Base-by-base conservation (phyloP, 2,888 invertebrate genomes). In the Ligdia adustata region DNA sequence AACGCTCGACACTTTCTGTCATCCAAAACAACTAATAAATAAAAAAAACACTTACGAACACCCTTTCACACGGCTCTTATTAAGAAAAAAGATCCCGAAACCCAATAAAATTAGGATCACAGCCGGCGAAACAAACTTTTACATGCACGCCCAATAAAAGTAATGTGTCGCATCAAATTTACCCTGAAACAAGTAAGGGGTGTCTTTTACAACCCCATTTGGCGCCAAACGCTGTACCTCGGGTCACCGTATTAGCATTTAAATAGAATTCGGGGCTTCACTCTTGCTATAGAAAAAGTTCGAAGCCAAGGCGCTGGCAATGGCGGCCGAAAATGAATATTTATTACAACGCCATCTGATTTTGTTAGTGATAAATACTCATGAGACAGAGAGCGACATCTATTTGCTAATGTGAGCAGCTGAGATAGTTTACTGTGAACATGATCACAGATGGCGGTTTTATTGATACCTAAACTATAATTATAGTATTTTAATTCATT, bases 201-300 rank as follows among this genome's bases (percentile, higher is more conserved):
- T 58, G 58, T 58, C 54, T 58, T 58, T 58, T 60, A 60, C 58
- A 55, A 52, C 56, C 48, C 52, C 37, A 58, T 56, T 58, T 56
- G 51, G 51, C 50, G 16, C 51, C 51, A 56, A 55, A 48, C 58
- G 52, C 22, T 48, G 50, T 51, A 43, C 50, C 40, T 57, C 66
- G 68, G 75, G 75, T 75, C 74, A 63, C 64, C 43, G 29, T 43
- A 75, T 75, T 75, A 71, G 76, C 74, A 75, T 75, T 69, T 75
- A 75, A 72, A 75, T 75, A 62, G 71, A 54, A 61, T 61, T 60
- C 68, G 49, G 55, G n/a, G 57, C 57, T 33, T 16, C 48, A 49
- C 40, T 57, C 27, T n/a, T 52, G 18, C 54, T 13, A 43, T 28
- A 32, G 28, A 49, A 49, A 49, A 49, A 43, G 31, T 43, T 42